Conservation (phyloP, 2,113 vertebrate species). For the Megaceryle maxima region DNA sequence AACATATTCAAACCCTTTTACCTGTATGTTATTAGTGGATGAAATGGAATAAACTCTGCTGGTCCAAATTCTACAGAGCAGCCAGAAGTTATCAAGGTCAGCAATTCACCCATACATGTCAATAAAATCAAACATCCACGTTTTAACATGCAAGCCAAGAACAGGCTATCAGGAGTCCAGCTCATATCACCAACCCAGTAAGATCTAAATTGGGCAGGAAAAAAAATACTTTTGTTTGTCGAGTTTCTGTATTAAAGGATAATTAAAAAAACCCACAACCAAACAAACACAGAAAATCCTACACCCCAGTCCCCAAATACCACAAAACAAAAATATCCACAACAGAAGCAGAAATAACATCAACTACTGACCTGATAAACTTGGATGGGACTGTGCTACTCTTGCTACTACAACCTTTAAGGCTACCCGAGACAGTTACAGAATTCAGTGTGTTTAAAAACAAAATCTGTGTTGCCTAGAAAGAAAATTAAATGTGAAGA, state of each 20-base stretch:
- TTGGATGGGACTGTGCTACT: conserved; percentile 76
- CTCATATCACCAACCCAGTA: conserved; percentile 92
- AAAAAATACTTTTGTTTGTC: neutral
- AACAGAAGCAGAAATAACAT: neutral
- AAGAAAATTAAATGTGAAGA: neutral
- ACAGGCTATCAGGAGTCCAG: conserved; percentile 88
- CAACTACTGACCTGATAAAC: conserved; percentile 82
- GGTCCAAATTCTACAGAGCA: conserved; percentile 93
- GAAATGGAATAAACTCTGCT: conserved; percentile 92
- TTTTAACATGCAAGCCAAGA: conserved; percentile 92
- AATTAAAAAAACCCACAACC: neutral
- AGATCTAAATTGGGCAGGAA: conserved; percentile 78
- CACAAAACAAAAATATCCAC: neutral
- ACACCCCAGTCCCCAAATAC: neutral
- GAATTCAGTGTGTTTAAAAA: conserved; percentile 90
- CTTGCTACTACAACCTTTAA: conserved; percentile 91
- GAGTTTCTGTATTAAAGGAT: neutral
- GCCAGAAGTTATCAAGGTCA: conserved; percentile 85
- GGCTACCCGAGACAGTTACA: conserved; percentile 79
- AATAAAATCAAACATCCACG: conserved; percentile 90
- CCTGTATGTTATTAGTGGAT: conserved; percentile 92
- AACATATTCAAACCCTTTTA: conserved; percentile 56
- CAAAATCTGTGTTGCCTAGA: conserved; percentile 88
- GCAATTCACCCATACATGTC: conserved; percentile 84
- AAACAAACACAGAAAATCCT: neutral